Percentiles rank a stretch among this genome's conserved stretches.
phyloP scores from a whole-genome alignment of 92 coral and sea anemone species.

The Palythoa grandis region DNA sequence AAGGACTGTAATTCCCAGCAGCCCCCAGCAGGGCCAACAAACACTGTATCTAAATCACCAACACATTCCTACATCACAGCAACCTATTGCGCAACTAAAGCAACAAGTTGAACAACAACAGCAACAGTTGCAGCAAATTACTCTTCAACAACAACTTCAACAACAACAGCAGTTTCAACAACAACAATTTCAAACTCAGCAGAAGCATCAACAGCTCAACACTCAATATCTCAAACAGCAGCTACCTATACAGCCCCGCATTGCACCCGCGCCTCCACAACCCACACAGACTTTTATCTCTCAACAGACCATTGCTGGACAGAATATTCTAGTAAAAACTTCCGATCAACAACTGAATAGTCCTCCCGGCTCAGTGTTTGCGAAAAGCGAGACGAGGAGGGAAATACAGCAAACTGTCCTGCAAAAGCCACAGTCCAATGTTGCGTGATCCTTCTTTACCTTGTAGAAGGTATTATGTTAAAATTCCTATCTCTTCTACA shows the following conservation, averaged over 20 bases:
- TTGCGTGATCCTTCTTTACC: slow-evolving; percentile 55
- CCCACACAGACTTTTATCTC: slow-evolving; percentile 82
- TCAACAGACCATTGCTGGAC: slow-evolving; percentile 69
- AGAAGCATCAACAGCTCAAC: slow-evolving; percentile 78
- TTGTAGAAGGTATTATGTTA: not conserved
- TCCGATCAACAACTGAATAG: slow-evolving; percentile 80
- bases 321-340: slow-evolving; percentile 77
- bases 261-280: slow-evolving; percentile 95
- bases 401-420: slow-evolving; percentile 76
- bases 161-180: slow-evolving; percentile 85
- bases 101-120: slow-evolving; percentile 91
- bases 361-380: slow-evolving; percentile 82
- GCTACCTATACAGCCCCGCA: slow-evolving; percentile 91
- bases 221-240: slow-evolving; percentile 83
- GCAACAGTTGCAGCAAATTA: slow-evolving; percentile 72
- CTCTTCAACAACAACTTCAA: slow-evolving; percentile 70
- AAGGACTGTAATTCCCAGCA: slow-evolving; percentile 71
- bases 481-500: not conserved
- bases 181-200: slow-evolving; percentile 76
- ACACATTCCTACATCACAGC: slow-evolving; percentile 70
- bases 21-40: slow-evolving; percentile 81
- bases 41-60: slow-evolving; percentile 80
- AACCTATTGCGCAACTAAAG: slow-evolving; percentile 83
- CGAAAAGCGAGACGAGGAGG: slow-evolving; percentile 72
- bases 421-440: slow-evolving; percentile 92